Base-by-base conservation (phyloP, 2,113 vertebrate species). In the Piaya cayana region DNA sequence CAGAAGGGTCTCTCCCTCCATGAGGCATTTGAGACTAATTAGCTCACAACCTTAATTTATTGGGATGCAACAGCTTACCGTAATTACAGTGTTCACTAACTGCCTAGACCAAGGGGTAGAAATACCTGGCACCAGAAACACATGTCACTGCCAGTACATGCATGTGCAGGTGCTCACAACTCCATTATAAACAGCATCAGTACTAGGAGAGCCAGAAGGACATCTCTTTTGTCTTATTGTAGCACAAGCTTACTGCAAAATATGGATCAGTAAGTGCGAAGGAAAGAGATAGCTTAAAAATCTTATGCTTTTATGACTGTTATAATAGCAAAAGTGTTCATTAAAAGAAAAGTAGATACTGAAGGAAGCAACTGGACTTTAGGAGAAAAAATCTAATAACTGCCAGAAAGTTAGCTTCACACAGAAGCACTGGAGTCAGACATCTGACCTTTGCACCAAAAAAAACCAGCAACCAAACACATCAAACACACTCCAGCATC, bases 31-130 rank as follows among this genome's bases (percentile, higher is more conserved):
- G 72, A 86, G 77, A 82, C 77, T 96, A 93, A 92, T 94, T 94
- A 94, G 64, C 85, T 93, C 53, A 68, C 70, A 95, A 29, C 72
- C 55, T 29, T 60, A 30, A 14, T 86, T 94, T 95, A 92, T 29
- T 67, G 34, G 86, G 72, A 88, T 86, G 72, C 83, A 93, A 60
- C 72, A 90, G 60, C 64, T 84, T 90, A 58, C 69, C 53, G 60
- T 92, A 96, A 92, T 96, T 94, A 90, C 69, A 91, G 69, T 63
- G 52, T 58, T 89, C 76, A 36, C 82, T 86, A 71, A 88, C 34
- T 79, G 80, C 80, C 56, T 82, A 5, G 79, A 92, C 88, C 68
- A 71, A 71, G 49, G 80, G 72, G 39, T 62, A 82, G 62, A 49
- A 84, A 82, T 71, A 65, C 56, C 72, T 75, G 86, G 60, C 88